Conservation (phyloP, 35 echinoderm and acorn worm genomes). For the Lytechinus variegatus region DNA sequence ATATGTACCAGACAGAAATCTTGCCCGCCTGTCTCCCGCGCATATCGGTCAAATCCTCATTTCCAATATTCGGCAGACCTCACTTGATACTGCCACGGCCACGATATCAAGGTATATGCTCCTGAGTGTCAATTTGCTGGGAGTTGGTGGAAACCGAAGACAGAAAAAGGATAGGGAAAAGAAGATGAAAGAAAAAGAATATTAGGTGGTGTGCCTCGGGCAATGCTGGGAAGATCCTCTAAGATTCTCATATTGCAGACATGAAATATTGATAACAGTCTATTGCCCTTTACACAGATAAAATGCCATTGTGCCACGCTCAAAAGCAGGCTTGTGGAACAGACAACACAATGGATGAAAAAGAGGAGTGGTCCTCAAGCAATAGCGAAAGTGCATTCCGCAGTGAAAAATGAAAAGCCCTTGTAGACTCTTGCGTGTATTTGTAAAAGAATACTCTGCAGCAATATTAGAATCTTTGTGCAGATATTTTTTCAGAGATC, state of each 20-base stretch:
- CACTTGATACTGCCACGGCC: background rate
- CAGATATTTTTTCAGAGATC: too few species aligned
- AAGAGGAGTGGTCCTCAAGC: background rate
- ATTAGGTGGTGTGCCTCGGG: background rate
- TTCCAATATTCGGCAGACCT: conserved; percentile 10
- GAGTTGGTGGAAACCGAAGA: background rate
- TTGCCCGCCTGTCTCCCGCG: background rate
- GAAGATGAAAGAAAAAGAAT: background rate
- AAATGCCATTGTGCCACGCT: background rate
- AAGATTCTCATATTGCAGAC: background rate
- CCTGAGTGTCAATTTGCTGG: background rate
- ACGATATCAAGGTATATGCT: background rate
- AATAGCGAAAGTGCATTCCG: background rate
- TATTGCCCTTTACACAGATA: background rate
- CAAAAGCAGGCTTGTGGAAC: background rate
- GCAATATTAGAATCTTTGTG: too few species aligned
- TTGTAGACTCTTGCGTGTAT: background rate
- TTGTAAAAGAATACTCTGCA: too few species aligned
- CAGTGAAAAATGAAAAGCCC: background rate
- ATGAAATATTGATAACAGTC: conserved; percentile 5
- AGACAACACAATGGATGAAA: background rate
- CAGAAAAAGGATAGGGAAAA: background rate
- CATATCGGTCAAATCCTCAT: background rate
- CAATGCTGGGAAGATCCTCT: background rate
- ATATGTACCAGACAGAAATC: conserved; percentile 1